Percentiles rank a stretch among this genome's conserved stretches.
phyloP scores from a whole-genome alignment of 2,797 vertebrate genomes.

The Acrossocheilus wenchowensis region DNA sequence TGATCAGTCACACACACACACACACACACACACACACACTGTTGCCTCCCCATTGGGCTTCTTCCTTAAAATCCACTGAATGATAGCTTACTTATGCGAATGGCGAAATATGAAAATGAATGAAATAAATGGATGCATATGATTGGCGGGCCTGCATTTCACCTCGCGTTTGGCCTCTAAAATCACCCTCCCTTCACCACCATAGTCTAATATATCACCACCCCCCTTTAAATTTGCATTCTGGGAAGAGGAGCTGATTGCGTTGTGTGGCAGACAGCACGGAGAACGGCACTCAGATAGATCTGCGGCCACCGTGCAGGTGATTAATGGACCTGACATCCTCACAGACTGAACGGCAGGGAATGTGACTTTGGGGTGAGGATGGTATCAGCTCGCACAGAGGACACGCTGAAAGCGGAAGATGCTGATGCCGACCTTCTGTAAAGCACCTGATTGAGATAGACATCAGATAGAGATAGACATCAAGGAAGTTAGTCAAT shows the following conservation, averaged over 20 bases:
- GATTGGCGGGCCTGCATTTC: not conserved
- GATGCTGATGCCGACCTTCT: not conserved
- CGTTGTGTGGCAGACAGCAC: constrained; percentile 17
- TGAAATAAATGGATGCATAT: constrained; percentile 2
- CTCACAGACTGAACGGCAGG: constrained; percentile 67
- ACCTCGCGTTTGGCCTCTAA: not conserved
- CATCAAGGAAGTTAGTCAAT: not conserved
- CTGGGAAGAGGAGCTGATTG: constrained; percentile 15
- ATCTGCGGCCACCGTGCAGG: constrained; percentile 42
- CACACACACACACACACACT: not conserved
- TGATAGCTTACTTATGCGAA: not conserved
- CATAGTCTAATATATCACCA: not conserved
- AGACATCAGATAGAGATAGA: not conserved
- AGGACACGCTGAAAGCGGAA: not conserved
- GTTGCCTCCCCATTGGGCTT: not conserved
- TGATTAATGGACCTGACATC: constrained; percentile 85
- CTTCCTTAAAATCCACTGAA: not conserved
- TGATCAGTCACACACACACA: constrained; percentile 27
- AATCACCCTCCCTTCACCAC: not conserved
- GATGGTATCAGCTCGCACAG: constrained; percentile 22
- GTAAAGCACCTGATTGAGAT: constrained; percentile 1
- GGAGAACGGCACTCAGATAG: constrained; percentile 10
- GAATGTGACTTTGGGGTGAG: constrained; percentile 57
- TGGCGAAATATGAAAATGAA: not conserved
- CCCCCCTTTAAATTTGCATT: constrained; percentile 42